Evolutionary conservation across 2,797 vertebrate genomes (phyloP).

Genomic region (Limnodromus scolopaceus): DNA sequence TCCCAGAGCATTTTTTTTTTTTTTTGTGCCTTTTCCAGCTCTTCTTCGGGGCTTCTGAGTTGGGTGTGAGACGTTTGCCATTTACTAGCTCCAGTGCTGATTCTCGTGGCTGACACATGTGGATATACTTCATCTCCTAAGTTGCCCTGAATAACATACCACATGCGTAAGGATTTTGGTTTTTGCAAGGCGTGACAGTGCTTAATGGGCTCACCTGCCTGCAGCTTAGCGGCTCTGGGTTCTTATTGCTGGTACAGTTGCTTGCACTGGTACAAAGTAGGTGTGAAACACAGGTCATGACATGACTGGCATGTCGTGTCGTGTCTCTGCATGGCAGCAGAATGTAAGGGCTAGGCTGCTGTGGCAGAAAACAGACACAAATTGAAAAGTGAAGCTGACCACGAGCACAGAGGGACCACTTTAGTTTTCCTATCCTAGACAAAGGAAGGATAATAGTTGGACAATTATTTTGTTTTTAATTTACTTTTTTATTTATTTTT

Average conservation of each 20-base stretch:
- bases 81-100: neutral
- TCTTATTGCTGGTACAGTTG: neutral
- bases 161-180: neutral
- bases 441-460: neutral
- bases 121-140: neutral
- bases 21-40: neutral
- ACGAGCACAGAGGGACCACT: neutral
- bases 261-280: neutral
- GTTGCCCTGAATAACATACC: neutral
- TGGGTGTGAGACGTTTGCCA: neutral
- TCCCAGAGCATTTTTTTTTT: neutral
- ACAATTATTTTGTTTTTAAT: neutral
- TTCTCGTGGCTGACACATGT: neutral
- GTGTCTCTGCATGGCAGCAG: neutral
- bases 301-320: neutral
- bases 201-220: neutral
- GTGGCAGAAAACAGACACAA: neutral
- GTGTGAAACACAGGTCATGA: neutral
- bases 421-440: neutral
- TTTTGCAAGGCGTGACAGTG: neutral
- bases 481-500: neutral
- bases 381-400: neutral
- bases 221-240: neutral
- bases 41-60: neutral
- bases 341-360: neutral